Evolutionary conservation across 1,140 invertebrate genomes (phyloP).

Genomic region (Drosophila nigrodunni): DNA sequence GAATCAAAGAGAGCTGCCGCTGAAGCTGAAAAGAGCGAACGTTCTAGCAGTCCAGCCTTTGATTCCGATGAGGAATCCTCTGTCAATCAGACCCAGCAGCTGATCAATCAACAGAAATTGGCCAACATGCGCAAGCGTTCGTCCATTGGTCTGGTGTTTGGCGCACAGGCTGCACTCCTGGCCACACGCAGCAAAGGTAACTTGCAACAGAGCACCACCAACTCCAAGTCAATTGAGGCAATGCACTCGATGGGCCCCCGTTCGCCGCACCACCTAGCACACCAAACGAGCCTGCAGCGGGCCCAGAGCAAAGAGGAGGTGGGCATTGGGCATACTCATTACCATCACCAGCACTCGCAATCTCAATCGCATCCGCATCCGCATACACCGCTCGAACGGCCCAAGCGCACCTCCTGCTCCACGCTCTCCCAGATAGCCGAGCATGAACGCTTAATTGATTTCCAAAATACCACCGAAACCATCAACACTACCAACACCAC

Average conservation of each 20-base stretch:
- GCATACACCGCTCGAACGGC: constrained; percentile 53
- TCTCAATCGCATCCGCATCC: constrained; percentile 34
- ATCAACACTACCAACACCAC: constrained; percentile 13
- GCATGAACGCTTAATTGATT: constrained; percentile 84
- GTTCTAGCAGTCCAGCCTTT: constrained; percentile 97
- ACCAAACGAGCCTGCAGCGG: constrained; percentile 54
- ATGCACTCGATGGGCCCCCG: constrained; percentile 68
- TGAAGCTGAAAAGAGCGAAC: constrained; percentile 91
- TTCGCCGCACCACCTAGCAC: constrained; percentile 53
- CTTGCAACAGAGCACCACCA: constrained; percentile 72
- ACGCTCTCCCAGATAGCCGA: constrained; percentile 82
- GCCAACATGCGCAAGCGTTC: constrained; percentile 78
- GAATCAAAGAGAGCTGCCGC: constrained; percentile 85
- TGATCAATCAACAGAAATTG: constrained; percentile 76
- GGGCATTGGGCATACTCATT: constrained; percentile 44
- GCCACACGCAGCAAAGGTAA: constrained; percentile 84
- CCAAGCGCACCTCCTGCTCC: constrained; percentile 80
- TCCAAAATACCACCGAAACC: constrained; percentile 37
- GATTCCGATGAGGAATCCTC: constrained; percentile 96
- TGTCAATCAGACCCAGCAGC: constrained; percentile 78
- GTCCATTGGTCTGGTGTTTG: constrained; percentile 81
- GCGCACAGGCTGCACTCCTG: constrained; percentile 77
- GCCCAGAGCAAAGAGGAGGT: constrained; percentile 82
- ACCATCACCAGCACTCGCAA: constrained; percentile 36
- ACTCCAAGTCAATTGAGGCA: constrained; percentile 80